phyloP scores from a whole-genome alignment of 2,113 vertebrate species.

The Trogon melanurus region DNA sequence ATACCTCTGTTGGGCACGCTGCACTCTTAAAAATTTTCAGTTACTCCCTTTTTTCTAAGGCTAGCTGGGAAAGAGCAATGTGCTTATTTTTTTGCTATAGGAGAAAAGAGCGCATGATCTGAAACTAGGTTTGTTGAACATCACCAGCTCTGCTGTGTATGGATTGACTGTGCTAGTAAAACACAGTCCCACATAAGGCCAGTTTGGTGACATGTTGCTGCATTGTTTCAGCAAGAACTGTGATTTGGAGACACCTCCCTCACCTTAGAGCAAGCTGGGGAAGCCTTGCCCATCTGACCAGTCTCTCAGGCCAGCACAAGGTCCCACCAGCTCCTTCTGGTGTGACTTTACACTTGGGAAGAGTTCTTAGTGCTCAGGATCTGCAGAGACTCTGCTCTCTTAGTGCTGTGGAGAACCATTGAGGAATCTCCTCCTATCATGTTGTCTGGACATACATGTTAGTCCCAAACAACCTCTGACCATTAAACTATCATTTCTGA shows the following conservation, averaged over 20 bases:
- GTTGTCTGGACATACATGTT: neutral
- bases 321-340: neutral
- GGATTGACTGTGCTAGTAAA: neutral
- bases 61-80: neutral
- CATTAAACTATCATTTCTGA: neutral
- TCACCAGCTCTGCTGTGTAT: neutral
- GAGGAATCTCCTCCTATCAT: neutral
- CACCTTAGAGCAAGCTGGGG: neutral
- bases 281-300: neutral
- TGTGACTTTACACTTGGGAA: neutral
- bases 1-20: neutral
- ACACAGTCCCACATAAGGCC: neutral
- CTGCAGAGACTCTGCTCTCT: neutral
- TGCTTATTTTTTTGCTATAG: neutral
- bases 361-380: neutral
- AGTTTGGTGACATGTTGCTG: neutral
- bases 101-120: neutral
- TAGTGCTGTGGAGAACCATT: neutral
- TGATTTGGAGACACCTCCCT: neutral
- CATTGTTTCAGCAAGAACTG: neutral
- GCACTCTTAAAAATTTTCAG: neutral
- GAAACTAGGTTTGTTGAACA: neutral
- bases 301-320: neutral
- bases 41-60: neutral
- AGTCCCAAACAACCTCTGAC: neutral